Conservation (phyloP, 1,140 invertebrate genomes). For the Pseudomyrmex dendroicus region DNA sequence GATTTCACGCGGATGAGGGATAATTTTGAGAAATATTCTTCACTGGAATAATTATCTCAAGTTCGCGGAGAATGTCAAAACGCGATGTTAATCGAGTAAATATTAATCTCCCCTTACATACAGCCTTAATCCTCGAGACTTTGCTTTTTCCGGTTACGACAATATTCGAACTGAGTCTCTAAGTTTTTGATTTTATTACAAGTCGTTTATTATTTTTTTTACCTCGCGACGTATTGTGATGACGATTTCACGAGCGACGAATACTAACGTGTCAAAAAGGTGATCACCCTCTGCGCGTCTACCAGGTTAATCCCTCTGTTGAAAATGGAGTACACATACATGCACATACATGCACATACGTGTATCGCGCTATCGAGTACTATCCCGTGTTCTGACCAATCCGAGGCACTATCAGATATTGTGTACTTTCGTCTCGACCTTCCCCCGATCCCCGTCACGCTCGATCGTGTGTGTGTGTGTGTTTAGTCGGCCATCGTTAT, state of each 20-base stretch:
- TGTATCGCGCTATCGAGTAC: slow-evolving; percentile 31
- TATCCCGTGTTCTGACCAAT: slow-evolving; percentile 40
- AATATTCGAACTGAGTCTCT: too few species aligned
- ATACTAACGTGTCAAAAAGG: background rate
- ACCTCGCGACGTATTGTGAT: too few species aligned
- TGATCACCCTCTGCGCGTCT: background rate
- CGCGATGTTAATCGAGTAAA: too few species aligned
- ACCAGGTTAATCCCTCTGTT: slow-evolving; percentile 25
- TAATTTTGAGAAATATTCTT: background rate
- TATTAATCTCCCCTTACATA: too few species aligned
- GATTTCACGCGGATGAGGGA: background rate
- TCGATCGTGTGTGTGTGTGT: slow-evolving; percentile 43
- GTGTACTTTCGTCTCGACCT: slow-evolving; percentile 34
- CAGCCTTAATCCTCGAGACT: too few species aligned
- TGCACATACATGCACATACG: too few species aligned
- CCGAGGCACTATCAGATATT: slow-evolving; percentile 30
- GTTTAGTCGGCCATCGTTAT: slow-evolving; percentile 47
- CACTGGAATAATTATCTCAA: too few species aligned
- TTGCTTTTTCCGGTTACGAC: too few species aligned
- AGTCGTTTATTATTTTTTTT: too few species aligned
- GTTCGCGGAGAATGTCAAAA: too few species aligned
- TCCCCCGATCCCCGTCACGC: slow-evolving; percentile 13
- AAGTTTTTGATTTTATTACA: background rate
- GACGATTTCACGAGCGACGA: too few species aligned
- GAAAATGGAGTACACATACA: background rate